A percentile compares a stretch with the other conserved stretches of the same genome.
Conservation (phyloP, 2,797 vertebrate species). For the Chaetodon trifasciatus region DNA sequence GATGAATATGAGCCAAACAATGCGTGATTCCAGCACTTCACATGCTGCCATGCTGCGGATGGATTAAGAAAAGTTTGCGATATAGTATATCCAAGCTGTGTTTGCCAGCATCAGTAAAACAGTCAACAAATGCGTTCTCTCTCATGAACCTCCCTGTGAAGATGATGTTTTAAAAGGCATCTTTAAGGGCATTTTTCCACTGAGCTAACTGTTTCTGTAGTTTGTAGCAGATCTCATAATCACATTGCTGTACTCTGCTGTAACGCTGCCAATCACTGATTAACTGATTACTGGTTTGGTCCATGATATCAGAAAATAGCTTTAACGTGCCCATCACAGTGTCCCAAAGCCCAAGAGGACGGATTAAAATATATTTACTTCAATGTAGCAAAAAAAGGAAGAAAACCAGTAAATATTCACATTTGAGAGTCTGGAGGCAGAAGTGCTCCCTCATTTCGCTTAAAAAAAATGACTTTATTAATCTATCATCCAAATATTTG, state of each 20-base stretch:
- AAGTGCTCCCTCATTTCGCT: background rate
- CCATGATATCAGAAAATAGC: background rate
- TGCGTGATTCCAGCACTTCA: slow-evolving; percentile 10
- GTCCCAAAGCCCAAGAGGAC: background rate
- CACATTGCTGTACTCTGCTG: background rate
- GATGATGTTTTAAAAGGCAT: background rate
- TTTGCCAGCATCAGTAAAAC: background rate
- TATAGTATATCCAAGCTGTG: slow-evolving; percentile 46
- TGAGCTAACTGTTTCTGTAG: background rate
- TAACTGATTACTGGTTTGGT: background rate
- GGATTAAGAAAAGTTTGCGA: slow-evolving; percentile 48
- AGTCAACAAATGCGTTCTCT: background rate
- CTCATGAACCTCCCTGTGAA: slow-evolving; percentile 1
- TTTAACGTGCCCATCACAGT: background rate
- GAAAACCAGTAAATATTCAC: background rate
- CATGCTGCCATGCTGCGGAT: slow-evolving; percentile 16
- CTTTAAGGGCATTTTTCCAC: background rate
- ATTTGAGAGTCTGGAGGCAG: background rate
- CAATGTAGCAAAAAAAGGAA: background rate
- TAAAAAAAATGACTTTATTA: background rate
- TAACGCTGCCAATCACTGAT: background rate
- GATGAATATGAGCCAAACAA: slow-evolving; percentile 42
- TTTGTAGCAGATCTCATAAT: background rate
- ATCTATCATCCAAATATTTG: background rate
- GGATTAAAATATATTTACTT: background rate